Evolutionary conservation across 2,888 invertebrate genomes (phyloP), one percentile per base, ranked within the genome.

Genomic region (Ophioninae sp.): DNA sequence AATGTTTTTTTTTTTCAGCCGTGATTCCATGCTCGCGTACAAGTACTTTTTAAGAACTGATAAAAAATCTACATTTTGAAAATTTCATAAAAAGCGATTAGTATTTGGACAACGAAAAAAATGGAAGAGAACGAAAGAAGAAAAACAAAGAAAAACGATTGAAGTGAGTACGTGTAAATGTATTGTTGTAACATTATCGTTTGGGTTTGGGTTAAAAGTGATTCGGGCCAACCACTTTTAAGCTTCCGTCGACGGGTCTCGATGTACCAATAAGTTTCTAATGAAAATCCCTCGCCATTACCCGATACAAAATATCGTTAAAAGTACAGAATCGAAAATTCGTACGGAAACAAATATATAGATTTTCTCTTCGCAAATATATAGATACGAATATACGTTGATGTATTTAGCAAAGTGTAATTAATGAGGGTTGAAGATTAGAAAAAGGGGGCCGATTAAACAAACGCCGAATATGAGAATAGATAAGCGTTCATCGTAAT

Each of bases 41-140:
- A 41, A 41, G 41, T 41, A 41, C 10, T 8, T 41, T 2, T 41
- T 6, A 8, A 41, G 10, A 41, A 41, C 10, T 7, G 10, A 41
- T 8, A 7, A 6, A 41, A 41, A 59, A 20, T 57, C 37, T 70
- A 13, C 3, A 10, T 17, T 50, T 44, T 37, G n/a, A n/a, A 37
- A 39, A 17, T 64, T 1, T 20, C 37, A 0, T 21, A 30, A 5
- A 75, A 56, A 59, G 13, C 5, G 44, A 86, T 86, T 83, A 70
- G 30, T 6, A n/a, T 57, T 37, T 30, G 89, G 89, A 89, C 90
- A 87, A 89, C 89, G 89, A 89, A 89, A 65, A 23, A 39, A 57
- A 61, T 57, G 64, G 41, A 8, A 23, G 69, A 37, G 50, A 17
- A n/a, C 13, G 39, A 21, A 20, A 79, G 56, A 50, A 2, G 50